Percentiles rank a stretch among this genome's conserved stretches.
phyloP scores from a whole-genome alignment of 2,797 vertebrate species.

The Botia kubotai region DNA sequence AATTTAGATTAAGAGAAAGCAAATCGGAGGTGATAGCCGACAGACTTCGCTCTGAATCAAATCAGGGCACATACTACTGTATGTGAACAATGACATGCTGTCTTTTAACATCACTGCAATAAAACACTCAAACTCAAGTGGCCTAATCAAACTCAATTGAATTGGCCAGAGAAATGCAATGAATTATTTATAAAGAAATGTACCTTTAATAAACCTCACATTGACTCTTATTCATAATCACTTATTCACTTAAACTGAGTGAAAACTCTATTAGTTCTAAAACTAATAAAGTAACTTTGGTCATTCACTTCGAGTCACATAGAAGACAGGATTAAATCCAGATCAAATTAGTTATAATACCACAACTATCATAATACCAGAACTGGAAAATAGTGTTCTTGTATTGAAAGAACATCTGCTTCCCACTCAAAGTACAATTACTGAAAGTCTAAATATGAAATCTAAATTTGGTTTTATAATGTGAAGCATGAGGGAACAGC shows the following conservation, averaged over 20 bases:
- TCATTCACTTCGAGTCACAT: not conserved
- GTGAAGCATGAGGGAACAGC: conserved; percentile 47
- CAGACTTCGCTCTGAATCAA: conserved; percentile 26
- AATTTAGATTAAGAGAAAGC: conserved; percentile 34
- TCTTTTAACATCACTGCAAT: conserved; percentile 41
- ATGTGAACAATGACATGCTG: conserved; percentile 12
- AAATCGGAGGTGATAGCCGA: conserved; percentile 33
- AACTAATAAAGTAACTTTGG: conserved; percentile 12
- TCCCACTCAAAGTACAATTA: conserved; percentile 56
- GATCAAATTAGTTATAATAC: not conserved
- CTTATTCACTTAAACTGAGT: not conserved
- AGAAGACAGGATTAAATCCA: not conserved
- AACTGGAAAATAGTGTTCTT: not conserved
- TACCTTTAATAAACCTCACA: conserved; percentile 31
- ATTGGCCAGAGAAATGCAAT: conserved; percentile 9
- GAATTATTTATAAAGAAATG: conserved; percentile 17
- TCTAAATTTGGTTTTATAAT: conserved; percentile 57
- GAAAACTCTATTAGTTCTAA: not conserved
- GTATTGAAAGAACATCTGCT: conserved; percentile 47
- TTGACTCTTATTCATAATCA: conserved; percentile 14
- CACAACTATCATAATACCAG: not conserved
- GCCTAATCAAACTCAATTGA: conserved; percentile 23
- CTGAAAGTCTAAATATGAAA: conserved; percentile 4
- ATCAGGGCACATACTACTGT: conserved; percentile 14
- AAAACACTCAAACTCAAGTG: conserved; percentile 31